phyloP scores from a whole-genome alignment of 2,888 invertebrate genomes.

The Sminthurinus aureus region DNA sequence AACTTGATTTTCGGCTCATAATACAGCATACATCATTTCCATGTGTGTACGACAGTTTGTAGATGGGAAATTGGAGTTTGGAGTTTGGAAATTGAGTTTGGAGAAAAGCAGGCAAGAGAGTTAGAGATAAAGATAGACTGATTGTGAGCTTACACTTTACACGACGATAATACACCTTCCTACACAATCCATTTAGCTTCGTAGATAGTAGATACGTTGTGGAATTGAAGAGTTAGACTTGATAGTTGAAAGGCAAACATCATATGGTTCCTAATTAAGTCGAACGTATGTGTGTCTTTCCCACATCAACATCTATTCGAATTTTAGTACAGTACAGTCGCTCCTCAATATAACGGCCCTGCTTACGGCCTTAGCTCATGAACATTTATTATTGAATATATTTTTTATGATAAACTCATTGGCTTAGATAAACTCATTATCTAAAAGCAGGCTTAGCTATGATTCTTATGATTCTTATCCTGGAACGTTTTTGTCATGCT shows the following conservation, averaged over 20 bases:
- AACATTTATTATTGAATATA: too few species aligned
- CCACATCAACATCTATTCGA: background rate
- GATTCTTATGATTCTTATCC: too few species aligned
- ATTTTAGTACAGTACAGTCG: too few species aligned
- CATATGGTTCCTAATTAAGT: constrained; percentile 60
- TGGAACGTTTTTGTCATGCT: too few species aligned
- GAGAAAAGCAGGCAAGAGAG: constrained; percentile 2
- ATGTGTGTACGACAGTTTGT: constrained; percentile 27
- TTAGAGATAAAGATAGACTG: background rate
- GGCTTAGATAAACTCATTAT: too few species aligned
- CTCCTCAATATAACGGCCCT: too few species aligned
- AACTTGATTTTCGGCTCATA: constrained; percentile 38
- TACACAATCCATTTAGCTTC: background rate
- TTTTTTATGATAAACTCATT: too few species aligned
- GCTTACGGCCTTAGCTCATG: too few species aligned
- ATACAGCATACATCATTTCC: background rate
- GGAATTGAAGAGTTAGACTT: too few species aligned
- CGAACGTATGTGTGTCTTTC: constrained; percentile 44
- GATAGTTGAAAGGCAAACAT: constrained; percentile 48
- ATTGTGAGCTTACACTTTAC: constrained; percentile 47
- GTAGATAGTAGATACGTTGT: too few species aligned
- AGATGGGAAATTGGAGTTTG: background rate
- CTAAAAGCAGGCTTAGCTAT: too few species aligned
- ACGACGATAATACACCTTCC: constrained; percentile 45
- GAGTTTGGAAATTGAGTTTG: constrained; percentile 30